Evolutionary conservation across 2,113 vertebrate species (phyloP), one percentile per base, ranked within the genome.

Genomic region (Entelurus aequoreus): DNA sequence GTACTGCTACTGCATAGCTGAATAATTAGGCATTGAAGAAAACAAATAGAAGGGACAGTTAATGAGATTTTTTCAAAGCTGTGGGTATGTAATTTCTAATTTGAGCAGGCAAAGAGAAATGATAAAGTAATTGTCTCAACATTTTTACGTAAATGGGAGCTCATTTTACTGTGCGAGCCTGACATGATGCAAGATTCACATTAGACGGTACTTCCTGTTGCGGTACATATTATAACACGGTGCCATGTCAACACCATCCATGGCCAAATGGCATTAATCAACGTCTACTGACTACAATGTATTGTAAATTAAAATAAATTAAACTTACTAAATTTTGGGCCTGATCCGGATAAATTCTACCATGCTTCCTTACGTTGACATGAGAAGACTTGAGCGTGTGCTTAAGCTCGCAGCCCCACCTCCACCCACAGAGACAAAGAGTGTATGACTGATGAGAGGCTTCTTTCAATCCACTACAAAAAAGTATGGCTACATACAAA

Each of bases 41-140:
- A 54, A 54, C 49, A 15, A 63, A 69, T 19, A 6, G 15, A 54
- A 42, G 14, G 42, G 9, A 44, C 48, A 51, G 21, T 40, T 50
- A 60, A 66, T 72, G 50, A 63, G 8, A 64, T 67, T 28, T 67
- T 61, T 59, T 54, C 6, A 57, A 21, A 42, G 50, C 62, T 59
- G 19, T 42, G 49, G 19, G 16, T 15, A 63, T 28, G 35, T 15
- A 52, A 28, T 11, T 60, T 13, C 42, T 52, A 44, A 19, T 62
- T 51, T 59, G 48, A 35, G 44, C 28, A 58, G 40, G 6, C 16
- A 68, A 62, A 48, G 13, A 47, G 36, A 55, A 70, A 49, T 55
- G 7, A 63, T 44, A 44, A 28, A 11, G 21, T 47, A 3, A 47
- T 59, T 35, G 40, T 28, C 15, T 44, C n/a, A 42, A 44, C 37